Evolutionary conservation across 2,797 vertebrate genomes (phyloP), one percentile per base, ranked within the genome.

Genomic region (Parotocinclus haroldoi): DNA sequence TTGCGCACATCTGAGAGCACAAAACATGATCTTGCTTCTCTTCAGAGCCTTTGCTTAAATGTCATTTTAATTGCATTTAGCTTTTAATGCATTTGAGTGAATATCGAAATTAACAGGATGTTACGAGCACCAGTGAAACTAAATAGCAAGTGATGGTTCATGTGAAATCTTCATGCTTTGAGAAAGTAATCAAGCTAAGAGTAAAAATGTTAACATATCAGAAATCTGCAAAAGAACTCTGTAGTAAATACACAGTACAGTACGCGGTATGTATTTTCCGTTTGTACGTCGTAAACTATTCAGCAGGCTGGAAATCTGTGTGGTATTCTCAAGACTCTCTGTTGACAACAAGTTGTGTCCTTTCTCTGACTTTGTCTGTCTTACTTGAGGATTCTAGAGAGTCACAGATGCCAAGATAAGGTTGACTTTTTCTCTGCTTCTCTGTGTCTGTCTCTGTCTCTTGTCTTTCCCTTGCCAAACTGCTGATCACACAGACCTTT

Each of bases 301-400:
- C 66, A 54, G 71, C 78, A 10, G 39, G 14, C 27, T 40, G 3
- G 7, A 53, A 68, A 46, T 68, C 3, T 45, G 68, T 61, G 72
- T 40, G 52, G 68, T 74, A 79, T 68, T 75, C 71, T 74, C 60
- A 46, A 58, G 69, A 71, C 68, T 46, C 45, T 46, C 11, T 74
- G 38, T 63, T 74, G 55, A 68, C 71, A 68, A 74, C 63, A 58
- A 63, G 65, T 19, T 48, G 67, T 65, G 78, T 77, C 81, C 73
- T 79, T 57, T 77, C 69, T 39, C 14, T 74, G 78, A 79, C 81
- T 80, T 79, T 79, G 78, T 74, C 72, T 37, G 17, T 46, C 63
- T 79, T 69, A 56, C 66, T 68, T 49, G 11, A 59, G 69, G 67
- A 55, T 66, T 68, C 52, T n/a, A 58, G 37, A n/a, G 38, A 65